Evolutionary conservation across 2,113 vertebrate species (phyloP).

Genomic region (Triplophysa dalaica): DNA sequence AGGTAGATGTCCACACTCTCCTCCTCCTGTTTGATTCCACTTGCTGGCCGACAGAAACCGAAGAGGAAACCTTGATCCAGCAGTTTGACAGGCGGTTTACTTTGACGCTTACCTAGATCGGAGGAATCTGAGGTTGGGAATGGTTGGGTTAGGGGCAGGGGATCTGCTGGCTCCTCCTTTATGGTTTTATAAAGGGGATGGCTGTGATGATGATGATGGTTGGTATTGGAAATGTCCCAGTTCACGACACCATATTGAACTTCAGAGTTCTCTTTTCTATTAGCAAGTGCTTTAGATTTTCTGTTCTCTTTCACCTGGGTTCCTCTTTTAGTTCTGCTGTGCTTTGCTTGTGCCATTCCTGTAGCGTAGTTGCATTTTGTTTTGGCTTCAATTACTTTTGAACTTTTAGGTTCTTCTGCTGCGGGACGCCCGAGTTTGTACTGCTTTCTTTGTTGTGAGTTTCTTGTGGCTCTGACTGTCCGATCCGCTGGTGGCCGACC

Average conservation of each 20-base stretch:
- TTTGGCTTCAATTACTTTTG: slow-evolving; percentile 39
- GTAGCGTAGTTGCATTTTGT: slow-evolving; percentile 31
- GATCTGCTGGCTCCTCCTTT: slow-evolving; percentile 77
- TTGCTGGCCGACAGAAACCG: slow-evolving; percentile 72
- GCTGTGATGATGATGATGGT: slow-evolving; percentile 60
- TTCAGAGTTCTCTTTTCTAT: slow-evolving; percentile 28
- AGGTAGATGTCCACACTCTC: slow-evolving; percentile 78
- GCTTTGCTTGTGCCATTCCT: slow-evolving; percentile 45
- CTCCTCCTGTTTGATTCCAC: slow-evolving; percentile 74
- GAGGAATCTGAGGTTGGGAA: slow-evolving; percentile 65
- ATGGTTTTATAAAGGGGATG: slow-evolving; percentile 74
- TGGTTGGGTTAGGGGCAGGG: slow-evolving; percentile 64
- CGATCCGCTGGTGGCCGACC: slow-evolving; percentile 45
- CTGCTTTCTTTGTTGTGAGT: slow-evolving; percentile 55
- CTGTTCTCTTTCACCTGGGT: slow-evolving; percentile 14
- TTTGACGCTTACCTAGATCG: slow-evolving; percentile 77
- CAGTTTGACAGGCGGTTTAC: slow-evolving; percentile 78
- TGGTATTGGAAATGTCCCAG: slow-evolving; percentile 38
- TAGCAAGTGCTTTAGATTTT: slow-evolving; percentile 24
- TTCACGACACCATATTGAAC: slow-evolving; percentile 26
- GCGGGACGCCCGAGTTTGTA: slow-evolving; percentile 62
- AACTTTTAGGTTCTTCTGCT: slow-evolving; percentile 55
- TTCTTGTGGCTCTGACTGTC: slow-evolving; percentile 30
- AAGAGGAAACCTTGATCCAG: slow-evolving; percentile 80
- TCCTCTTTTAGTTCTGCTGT: slow-evolving; percentile 32